Base-by-base conservation (phyloP, 2,797 vertebrate species). In the Neosalanx taihuensis region DNA sequence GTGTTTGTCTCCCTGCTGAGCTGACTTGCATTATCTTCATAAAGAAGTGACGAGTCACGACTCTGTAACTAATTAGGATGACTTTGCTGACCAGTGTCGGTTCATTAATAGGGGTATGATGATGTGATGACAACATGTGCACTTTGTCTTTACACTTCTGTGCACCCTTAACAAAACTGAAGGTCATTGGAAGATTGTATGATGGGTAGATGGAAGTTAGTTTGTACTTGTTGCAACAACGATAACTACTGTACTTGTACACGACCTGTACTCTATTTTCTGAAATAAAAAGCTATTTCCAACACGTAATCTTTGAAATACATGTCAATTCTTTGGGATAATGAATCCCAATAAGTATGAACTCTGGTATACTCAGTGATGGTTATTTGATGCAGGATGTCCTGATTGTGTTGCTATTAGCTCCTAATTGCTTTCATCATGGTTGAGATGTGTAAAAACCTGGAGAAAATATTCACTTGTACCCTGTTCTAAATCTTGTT, bases 21-120 rank as follows among this genome's bases (percentile, higher is more conserved):
- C 67, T 69, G 75, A 76, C 30, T 13, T 0, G 1, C 69, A 9
- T 6, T 6, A 46, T 35, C 69, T 77, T 63, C 71, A 26, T 26
- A 10, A 74, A 20, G 51, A 79, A 49, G 72, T 18, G 35, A 75
- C 0, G 26, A 74, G 72, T 83, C 79, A 79, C 63, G 37, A 85
- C 81, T 85, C 76, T 62, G 17, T 85, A 79, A 81, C 82, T 59
- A 46, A 60, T 68, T 84, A 83, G 31, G 29, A 72, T 78, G 76
- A 86, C 82, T 76, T 82, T 79, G 78, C 79, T 72, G 79, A 83
- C 80, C 69, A 41, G 53, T 35, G n/a, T n/a, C 65, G 12, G 10
- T 75, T 84, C 80, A 84, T 85, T 83, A 84, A 79, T 63, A 29
- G 67, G 10, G 29, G 15, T 31, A 18, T 63, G 30, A 7, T n/a